Evolutionary conservation across 2,888 invertebrate species (phyloP).

Genomic region (Eumacrocentrus americanus): DNA sequence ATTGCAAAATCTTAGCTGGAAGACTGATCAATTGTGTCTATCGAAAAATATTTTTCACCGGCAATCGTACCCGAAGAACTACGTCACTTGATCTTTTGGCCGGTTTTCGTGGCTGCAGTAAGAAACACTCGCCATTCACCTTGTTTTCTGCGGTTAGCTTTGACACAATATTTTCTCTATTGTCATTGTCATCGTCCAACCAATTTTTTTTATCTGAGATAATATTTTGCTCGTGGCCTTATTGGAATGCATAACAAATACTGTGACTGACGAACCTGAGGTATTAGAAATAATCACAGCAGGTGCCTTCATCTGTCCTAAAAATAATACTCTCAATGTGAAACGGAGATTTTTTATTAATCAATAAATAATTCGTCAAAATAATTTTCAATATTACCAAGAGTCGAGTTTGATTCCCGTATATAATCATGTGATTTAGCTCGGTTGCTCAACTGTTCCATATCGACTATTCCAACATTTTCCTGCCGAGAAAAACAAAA

Average conservation of each 20-base stretch:
- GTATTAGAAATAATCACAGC: constrained; percentile 3
- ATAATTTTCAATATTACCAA: not conserved
- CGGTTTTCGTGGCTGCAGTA: constrained; percentile 1
- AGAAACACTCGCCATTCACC: not conserved
- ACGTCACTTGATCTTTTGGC: not conserved
- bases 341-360: no score
- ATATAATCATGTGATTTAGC: not conserved
- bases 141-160: not conserved
- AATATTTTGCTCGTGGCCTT: not conserved
- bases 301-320: not conserved
- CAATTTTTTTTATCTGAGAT: not conserved
- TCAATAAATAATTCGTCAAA: not conserved
- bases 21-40: not conserved
- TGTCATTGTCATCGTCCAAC: not conserved
- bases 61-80: not conserved
- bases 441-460: not conserved
- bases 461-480: not conserved
- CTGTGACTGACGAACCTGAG: constrained; percentile 4
- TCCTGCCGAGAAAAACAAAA: not conserved
- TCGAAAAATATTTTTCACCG: not conserved
- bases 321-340: not conserved
- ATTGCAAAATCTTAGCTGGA: not conserved
- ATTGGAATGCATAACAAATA: constrained; percentile 7
- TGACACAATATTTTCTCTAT: not conserved
- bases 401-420: not conserved